Base-by-base conservation (phyloP, 2,113 vertebrate species). In the Cheilinus undulatus region DNA sequence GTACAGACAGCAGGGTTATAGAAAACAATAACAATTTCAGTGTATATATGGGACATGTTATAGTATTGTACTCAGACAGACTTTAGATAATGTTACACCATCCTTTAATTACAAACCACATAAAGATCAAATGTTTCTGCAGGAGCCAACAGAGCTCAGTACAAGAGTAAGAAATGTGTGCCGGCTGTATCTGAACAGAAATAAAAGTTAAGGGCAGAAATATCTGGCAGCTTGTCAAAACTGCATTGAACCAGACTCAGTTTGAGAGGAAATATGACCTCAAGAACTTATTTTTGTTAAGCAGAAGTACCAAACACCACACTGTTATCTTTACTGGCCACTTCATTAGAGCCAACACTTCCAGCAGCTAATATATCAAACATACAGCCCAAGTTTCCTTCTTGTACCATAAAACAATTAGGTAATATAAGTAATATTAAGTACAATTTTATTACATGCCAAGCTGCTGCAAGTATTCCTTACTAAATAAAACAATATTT, bases 241-340 rank as follows among this genome's bases (percentile, higher is more conserved):
- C 59, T 28, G 7, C 40, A 59, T 53, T 13, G n/a, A 77, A 67
- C 57, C 76, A 58, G 61, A 74, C 43, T 38, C 13, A 76, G 30
- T 38, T 11, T 22, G 17, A 63, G 57, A 75, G 67, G 51, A 73
- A 80, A 77, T 52, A 46, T 43, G 5, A 56, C 24, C 3, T 36
- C 9, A 26, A 7, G 7, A 54, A 68, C 42, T 45, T 63, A 32
- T 79, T 69, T 76, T 56, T 34, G 36, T 59, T 42, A 57, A 57
- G 36, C 50, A 49, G 67, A 69, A 51, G 30, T 42, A 17, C 5
- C 40, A 4, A 3, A 42, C 17, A 17, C 7, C 15, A 17, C 40
- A 42, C 40, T 19, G 40, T 19, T 69, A 69, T 22, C 14, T 48
- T n/a, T 50, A 24, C 20, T 50, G 36, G 50, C 51, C 38, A 19